Evolutionary conservation across 2,888 invertebrate species (phyloP), one percentile per base, ranked within the genome.

Genomic region (Adelphocoris suturalis): DNA sequence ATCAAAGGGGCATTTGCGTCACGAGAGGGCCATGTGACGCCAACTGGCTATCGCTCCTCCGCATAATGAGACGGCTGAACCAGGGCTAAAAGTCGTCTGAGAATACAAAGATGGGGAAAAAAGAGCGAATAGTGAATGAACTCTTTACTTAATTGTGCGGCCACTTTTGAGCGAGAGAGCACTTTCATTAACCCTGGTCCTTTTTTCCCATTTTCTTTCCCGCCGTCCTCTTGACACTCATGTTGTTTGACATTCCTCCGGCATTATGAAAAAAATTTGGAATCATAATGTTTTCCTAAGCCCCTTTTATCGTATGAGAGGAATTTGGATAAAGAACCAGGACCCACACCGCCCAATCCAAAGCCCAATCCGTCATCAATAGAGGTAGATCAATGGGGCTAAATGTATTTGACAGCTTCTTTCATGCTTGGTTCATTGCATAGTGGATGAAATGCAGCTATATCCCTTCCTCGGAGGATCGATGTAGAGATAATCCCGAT

Each of bases 161-260:
- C 27, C 85, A 85, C 85, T 85, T 85, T 85, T 85, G 57, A 85
- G 37, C 61, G 37, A 19, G 61, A 52, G 37, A 85, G 55, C 55
- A 23, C 55, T 55, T 82, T 85, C 85, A 85, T 85, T 85, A 61
- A 61, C 85, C 57, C 61, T 11, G 52, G 23, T 19, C 27, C 13
- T 28, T 57, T 84, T 84, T 55, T 16, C 57, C 57, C 48, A 1
- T 9, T 78, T 80, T 52, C 11, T 52, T 11, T 52, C 52, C 1
- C 52, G 12, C 52, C 13, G 1, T 16, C 52, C 52, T 52, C 52
- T 52, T 16, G 16, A 52, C 52, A 5, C 52, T 13, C 52, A 52
- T 37, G 52, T 52, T 52, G 52, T 52, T 16, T 14, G 52, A 52
- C 2, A 11, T 3, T 52, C 12, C 37, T 37, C 37, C 37, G 37